Conservation (phyloP, 2,113 vertebrate genomes). For the Gracilinanus agilis region DNA sequence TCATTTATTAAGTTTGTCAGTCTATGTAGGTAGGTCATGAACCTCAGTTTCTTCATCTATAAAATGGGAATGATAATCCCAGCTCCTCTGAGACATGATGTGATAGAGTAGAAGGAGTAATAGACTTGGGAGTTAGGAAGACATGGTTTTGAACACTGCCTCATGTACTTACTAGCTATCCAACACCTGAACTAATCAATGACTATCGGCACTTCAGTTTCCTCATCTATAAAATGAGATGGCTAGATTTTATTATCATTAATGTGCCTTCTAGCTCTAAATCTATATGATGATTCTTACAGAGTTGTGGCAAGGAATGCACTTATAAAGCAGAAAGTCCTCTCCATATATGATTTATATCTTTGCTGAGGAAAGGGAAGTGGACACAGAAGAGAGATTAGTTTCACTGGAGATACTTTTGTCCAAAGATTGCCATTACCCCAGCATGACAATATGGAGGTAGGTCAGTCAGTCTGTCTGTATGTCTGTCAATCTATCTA, state of each 20-base stretch:
- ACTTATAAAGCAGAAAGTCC: background rate
- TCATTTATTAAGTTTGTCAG: background rate
- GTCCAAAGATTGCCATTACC: background rate
- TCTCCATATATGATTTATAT: background rate
- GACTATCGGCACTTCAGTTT: background rate
- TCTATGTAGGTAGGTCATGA: background rate
- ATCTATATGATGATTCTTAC: background rate
- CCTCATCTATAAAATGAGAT: background rate
- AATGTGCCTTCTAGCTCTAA: background rate
- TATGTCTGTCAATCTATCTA: too few species aligned
- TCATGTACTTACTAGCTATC: background rate
- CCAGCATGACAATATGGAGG: background rate
- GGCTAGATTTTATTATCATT: background rate
- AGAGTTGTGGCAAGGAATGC: background rate
- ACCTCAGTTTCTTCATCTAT: background rate
- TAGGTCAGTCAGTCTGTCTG: too few species aligned
- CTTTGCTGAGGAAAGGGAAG: background rate
- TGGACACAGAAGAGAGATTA: background rate
- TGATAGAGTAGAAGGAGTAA: background rate
- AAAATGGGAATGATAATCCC: background rate
- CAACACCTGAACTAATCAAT: background rate
- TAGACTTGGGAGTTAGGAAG: background rate
- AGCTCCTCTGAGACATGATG: background rate
- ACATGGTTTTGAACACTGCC: background rate
- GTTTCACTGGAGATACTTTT: background rate